These are phyloP conservation scores for Drosophila gunungcola DNA, from an alignment of 1,140 invertebrate genomes.

Conservation along the genomic window DNA sequence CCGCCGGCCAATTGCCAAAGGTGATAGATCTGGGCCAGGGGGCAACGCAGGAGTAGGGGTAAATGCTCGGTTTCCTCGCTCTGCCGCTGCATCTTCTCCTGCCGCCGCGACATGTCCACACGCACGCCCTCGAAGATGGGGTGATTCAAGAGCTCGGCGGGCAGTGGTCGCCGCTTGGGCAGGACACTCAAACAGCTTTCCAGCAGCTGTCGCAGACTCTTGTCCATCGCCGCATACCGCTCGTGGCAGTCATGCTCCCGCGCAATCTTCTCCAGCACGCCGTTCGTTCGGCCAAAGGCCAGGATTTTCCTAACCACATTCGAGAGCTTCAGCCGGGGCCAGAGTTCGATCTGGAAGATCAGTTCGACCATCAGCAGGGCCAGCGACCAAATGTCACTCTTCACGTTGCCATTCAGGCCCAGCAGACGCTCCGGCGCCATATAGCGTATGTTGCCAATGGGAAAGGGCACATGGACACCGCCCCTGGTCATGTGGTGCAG, in stretches of 20 bases:
- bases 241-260: constrained; percentile 90
- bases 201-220: constrained; percentile 87
- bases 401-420: constrained; percentile 87
- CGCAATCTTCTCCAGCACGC: constrained; percentile 90
- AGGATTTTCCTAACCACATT: constrained; percentile 91
- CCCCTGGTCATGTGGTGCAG: constrained; percentile 95
- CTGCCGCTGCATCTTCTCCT: not conserved
- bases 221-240: constrained; percentile 85
- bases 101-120: not conserved
- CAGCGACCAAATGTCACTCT: constrained; percentile 96
- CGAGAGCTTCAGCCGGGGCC: constrained; percentile 90
- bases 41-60: constrained; percentile 69
- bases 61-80: not conserved
- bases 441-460: constrained; percentile 93
- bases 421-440: constrained; percentile 94
- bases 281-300: constrained; percentile 88
- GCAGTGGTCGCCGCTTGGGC: constrained; percentile 88
- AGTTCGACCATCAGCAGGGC: constrained; percentile 94
- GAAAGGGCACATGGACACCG: constrained; percentile 91
- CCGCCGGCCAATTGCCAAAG: constrained; percentile 98
- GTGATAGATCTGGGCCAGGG: constrained; percentile 94
- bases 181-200: constrained; percentile 89
- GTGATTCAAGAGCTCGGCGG: constrained; percentile 86
- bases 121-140: constrained; percentile 38
- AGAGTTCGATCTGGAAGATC: constrained; percentile 88